Evolutionary conservation across 2,797 vertebrate genomes (phyloP), one percentile per base, ranked within the genome.

Genomic region (Gila robusta): DNA sequence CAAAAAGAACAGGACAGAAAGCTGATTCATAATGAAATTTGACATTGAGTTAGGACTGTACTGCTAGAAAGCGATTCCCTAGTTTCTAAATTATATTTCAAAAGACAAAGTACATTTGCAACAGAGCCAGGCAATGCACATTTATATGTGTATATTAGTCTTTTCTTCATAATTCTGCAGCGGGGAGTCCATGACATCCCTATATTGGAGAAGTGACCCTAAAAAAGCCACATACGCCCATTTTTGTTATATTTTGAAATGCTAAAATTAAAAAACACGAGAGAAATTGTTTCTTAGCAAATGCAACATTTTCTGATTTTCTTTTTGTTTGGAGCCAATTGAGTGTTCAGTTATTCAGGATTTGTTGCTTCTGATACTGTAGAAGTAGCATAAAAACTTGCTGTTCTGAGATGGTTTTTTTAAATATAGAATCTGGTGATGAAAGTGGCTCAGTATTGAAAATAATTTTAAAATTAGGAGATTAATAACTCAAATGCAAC

Each of bases 31-130:
- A 94, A 93, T 95, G 94, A 93, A 94, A 93, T 94, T 95, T 96
- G 95, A 95, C 95, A 95, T 95, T 96, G 95, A 96, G 94, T 95
- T 94, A 93, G 94, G 95, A 95, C 93, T 94, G 93, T 92, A 91
- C 86, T 92, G 90, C 91, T 90, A 88, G 91, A 93, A 90, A 88
- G 91, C 11, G 4, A 9, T 21, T 67, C 17, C 26, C 1, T 39
- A 5, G 59, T 59, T 59, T n/a, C 21, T 23, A 80, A 80, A 67
- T 49, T 8, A 32, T 47, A 32, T 77, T 37, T 37, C 49, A 37
- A 54, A 14, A 3, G 17, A 59, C 76, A n/a, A 79, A 41, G 77
- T 44, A 39, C 10, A 54, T 54, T 54, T 41, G 14, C 35, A 41
- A 17, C 28, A 17, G 2, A 32, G 62, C 62, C 1, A 32, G 2